phyloP scores from a whole-genome alignment of 2,888 invertebrate species.

The Noctua pronuba region DNA sequence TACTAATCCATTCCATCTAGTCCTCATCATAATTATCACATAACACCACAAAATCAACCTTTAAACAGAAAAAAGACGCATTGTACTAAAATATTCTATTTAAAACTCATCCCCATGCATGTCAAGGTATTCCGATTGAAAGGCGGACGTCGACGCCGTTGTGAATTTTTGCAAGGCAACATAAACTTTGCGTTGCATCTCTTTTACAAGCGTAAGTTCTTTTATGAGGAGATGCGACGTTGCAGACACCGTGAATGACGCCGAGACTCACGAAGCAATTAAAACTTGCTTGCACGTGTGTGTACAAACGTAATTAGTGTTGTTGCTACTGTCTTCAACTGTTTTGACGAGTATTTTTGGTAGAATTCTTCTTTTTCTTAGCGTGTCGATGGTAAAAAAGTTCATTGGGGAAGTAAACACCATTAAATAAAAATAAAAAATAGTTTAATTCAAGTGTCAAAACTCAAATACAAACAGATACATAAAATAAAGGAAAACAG shows the following conservation, averaged over 20 bases:
- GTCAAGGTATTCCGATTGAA: slow-evolving; percentile 73
- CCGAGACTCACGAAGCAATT: slow-evolving; percentile 78
- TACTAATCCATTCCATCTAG: no score
- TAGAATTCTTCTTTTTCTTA: background rate
- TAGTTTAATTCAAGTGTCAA: no score
- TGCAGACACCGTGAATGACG: slow-evolving; percentile 74
- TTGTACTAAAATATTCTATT: slow-evolving; percentile 69
- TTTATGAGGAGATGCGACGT: slow-evolving; percentile 74
- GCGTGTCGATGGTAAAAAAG: background rate
- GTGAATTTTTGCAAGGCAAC: slow-evolving; percentile 75
- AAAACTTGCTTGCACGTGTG: slow-evolving; percentile 75
- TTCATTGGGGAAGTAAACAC: background rate
- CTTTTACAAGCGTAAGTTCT: slow-evolving; percentile 76
- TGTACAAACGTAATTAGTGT: slow-evolving; percentile 70
- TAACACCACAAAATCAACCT: background rate
- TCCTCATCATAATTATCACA: background rate
- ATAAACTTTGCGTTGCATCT: slow-evolving; percentile 72
- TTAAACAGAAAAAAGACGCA: slow-evolving; percentile 18
- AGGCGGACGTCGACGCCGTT: slow-evolving; percentile 66
- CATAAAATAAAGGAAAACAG: no score
- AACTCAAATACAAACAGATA: no score
- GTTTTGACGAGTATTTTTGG: slow-evolving; percentile 33
- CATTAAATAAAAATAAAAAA: background rate
- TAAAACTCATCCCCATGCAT: slow-evolving; percentile 63
- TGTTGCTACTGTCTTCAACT: slow-evolving; percentile 55